Base-by-base conservation (phyloP, 2,888 invertebrate genomes). In the Bugulina stolonifera region DNA sequence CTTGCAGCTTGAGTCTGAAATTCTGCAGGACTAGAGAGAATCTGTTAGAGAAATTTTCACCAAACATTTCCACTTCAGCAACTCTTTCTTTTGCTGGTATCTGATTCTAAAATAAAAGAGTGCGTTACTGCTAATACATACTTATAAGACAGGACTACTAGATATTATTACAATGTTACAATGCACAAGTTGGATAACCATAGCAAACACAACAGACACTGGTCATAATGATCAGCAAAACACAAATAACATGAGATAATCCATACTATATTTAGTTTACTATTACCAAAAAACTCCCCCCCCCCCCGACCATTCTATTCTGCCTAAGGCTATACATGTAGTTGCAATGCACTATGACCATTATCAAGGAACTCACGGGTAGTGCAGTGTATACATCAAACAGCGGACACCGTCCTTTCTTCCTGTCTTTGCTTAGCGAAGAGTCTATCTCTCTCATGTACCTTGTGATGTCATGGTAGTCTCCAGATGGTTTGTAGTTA, bases 11-110 rank as follows among this genome's bases (percentile, higher is more conserved):
- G 85, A 94, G 93, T 82, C 89, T 90, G 77, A 94, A 88, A 79
- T 90, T 91, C 80, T 93, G 91, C 84, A 93, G 93, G 81, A 89
- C 89, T 73, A 94, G 87, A 81, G 93, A 87, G 77, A 94, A 89
- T 80, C 93, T 88, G 81, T 91, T 91, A 77, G 93, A 93, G 86
- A 93, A 93, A 80, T 92, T 90, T 86, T 94, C 93, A 81, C 90
- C 90, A 85, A 83, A 86, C 18, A 86, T 84, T 54, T 85, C 84
- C 22, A 82, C 79, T 69, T 80, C 82, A 52, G 76, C 75, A 25
- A 78, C 81, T 14, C 78, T 77, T 18, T 78, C 77, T 18, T 79
- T 79, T 64, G 74, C 75, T 14, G 64, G 27, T 2, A 64, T 22
- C 32, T 64, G 64, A 32, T 64, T 22, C 64, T 64, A 14, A 2